These are phyloP conservation scores for Ceratosolen fusciceps DNA, from an alignment of 1,140 invertebrate species.

Conservation along the genomic window DNA sequence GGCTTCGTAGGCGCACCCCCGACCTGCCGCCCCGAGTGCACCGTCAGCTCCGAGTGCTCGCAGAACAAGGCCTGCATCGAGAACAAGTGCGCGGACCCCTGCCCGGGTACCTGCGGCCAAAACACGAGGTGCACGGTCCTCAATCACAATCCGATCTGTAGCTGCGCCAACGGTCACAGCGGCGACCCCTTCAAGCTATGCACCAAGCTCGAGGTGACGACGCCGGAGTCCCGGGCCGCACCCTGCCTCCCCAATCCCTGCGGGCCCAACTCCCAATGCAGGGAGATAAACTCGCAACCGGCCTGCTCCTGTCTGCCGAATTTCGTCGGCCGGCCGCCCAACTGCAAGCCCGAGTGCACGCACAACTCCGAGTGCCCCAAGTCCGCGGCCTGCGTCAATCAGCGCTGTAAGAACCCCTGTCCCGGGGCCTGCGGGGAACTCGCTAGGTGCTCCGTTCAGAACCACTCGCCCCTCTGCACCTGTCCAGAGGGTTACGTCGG, in stretches of 20 bases:
- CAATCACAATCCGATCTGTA: conserved; percentile 88
- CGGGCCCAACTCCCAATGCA: conserved; percentile 84
- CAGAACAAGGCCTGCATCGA: conserved; percentile 86
- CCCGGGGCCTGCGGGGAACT: conserved; percentile 81
- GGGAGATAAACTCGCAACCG: conserved; percentile 78
- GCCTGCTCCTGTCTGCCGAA: conserved; percentile 83
- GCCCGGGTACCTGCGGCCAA: conserved; percentile 83
- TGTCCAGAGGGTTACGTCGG: conserved; percentile 83
- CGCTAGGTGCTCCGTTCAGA: conserved; percentile 82
- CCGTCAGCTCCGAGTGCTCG: conserved; percentile 86
- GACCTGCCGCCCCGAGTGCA: conserved; percentile 85
- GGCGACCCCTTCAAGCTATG: conserved; percentile 86
- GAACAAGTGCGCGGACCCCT: conserved; percentile 87
- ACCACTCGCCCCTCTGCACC: conserved; percentile 82
- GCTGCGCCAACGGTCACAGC: conserved; percentile 79
- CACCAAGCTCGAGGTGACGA: conserved; percentile 70
- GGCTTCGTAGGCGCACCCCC: conserved; percentile 84
- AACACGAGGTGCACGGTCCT: conserved; percentile 87
- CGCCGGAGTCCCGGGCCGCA: conserved; percentile 64
- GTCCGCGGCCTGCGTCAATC: conserved; percentile 82
- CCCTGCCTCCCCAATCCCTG: conserved; percentile 85
- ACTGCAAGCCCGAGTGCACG: conserved; percentile 85
- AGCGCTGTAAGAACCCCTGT: conserved; percentile 87
- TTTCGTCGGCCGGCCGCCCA: conserved; percentile 83
- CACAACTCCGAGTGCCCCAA: conserved; percentile 81